Evolutionary conservation across 1,140 invertebrate genomes (phyloP).

Genomic region (Babylonia areolata): DNA sequence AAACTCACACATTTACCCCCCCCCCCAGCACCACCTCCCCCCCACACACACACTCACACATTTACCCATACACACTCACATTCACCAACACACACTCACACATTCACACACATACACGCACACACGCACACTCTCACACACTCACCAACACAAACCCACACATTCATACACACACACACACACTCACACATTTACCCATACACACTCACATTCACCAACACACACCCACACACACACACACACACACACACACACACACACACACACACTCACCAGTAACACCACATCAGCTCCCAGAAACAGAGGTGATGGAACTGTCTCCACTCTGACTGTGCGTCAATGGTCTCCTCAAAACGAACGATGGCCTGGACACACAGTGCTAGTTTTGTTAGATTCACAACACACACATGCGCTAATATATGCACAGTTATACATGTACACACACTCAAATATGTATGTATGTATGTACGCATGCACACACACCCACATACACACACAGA

Average conservation of each 20-base stretch:
- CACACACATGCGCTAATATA: too few relatives aligned
- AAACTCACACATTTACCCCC: not conserved
- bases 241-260: too few relatives aligned
- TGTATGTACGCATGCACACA: not conserved
- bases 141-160: too few relatives aligned
- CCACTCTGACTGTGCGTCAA: conserved; percentile 91
- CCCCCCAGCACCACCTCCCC: too few relatives aligned
- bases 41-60: not conserved
- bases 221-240: too few relatives aligned
- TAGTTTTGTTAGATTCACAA: too few relatives aligned
- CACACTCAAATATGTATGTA: not conserved
- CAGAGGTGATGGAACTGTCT: conserved; percentile 96
- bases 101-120: not conserved
- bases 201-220: too few relatives aligned
- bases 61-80: not conserved
- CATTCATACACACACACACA: not conserved
- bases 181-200: not conserved
- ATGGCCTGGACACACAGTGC: conserved; percentile 78
- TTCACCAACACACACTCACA: not conserved
- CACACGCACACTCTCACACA: not conserved
- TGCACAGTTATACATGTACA: too few relatives aligned
- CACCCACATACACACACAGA: not conserved
- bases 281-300: conserved; percentile 97
- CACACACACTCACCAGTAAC: conserved; percentile 81
- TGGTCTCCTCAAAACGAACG: conserved; percentile 87